Conservation (phyloP, 2,888 invertebrate genomes). For the Meghimatium bilineatum region DNA sequence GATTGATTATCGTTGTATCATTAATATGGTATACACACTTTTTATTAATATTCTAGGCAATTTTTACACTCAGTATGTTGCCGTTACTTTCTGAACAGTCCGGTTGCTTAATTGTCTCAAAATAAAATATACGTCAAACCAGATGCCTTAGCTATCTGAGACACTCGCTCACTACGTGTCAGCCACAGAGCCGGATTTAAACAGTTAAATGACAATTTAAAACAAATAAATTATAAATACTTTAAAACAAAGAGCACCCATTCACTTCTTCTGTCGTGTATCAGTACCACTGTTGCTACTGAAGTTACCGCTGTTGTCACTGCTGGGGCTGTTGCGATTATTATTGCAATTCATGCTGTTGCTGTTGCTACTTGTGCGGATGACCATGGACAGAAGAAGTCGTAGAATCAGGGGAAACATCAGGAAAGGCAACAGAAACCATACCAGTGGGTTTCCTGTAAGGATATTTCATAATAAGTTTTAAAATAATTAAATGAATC, state of each 20-base stretch:
- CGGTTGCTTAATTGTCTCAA: too few relatives aligned
- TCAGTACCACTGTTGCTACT: conserved; percentile 1
- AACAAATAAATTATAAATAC: neutral
- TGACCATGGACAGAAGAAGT: conserved; percentile 54
- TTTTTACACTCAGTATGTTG: too few relatives aligned
- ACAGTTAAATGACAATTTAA: too few relatives aligned
- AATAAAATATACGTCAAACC: too few relatives aligned
- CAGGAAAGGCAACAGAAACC: conserved; percentile 65
- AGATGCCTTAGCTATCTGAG: too few relatives aligned
- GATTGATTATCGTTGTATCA: too few relatives aligned
- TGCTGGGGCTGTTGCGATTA: neutral
- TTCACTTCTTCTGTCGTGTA: conserved; percentile 15
- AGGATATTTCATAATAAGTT: too few relatives aligned
- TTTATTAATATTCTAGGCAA: too few relatives aligned
- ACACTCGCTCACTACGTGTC: too few relatives aligned
- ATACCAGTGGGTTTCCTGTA: conserved; percentile 65
- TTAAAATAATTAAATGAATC: neutral
- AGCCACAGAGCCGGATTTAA: too few relatives aligned
- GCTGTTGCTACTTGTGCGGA: conserved; percentile 27
- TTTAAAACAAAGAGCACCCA: neutral
- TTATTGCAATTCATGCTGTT: conserved; percentile 29
- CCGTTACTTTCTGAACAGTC: too few relatives aligned
- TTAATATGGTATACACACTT: too few relatives aligned
- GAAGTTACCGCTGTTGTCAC: neutral
- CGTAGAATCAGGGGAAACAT: conserved; percentile 66